Conservation (phyloP, 2,113 vertebrate species). For the Hymenochirus boettgeri region DNA sequence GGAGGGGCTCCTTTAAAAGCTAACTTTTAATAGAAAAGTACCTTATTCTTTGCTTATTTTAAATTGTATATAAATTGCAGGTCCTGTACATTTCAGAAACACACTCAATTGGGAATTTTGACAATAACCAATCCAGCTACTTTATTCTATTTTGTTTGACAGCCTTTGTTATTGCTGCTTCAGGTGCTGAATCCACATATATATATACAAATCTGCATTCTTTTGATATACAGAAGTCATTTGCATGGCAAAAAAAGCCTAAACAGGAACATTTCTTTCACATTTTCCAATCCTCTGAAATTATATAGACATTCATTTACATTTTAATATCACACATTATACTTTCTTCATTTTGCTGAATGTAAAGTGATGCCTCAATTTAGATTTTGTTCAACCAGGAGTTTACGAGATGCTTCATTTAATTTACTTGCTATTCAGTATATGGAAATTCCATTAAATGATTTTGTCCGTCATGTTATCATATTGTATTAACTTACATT, state of each 20-base stretch:
- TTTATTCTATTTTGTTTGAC: conserved; percentile 28
- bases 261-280: conserved; percentile 14
- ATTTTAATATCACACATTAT: conserved; percentile 20
- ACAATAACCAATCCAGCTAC: conserved; percentile 19
- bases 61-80: no score
- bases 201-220: conserved; percentile 20
- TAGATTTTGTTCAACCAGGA: not conserved
- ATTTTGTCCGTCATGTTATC: not conserved
- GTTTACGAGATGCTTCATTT: not conserved
- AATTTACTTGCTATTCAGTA: not conserved
- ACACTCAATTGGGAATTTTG: conserved; percentile 4
- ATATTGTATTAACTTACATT: not conserved
- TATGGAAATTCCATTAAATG: not conserved
- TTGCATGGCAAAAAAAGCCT: conserved; percentile 29
- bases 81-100: not conserved
- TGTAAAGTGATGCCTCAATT: conserved; percentile 3
- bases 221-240: conserved; percentile 35
- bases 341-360: conserved; percentile 2
- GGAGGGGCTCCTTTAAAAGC: no score
- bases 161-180: conserved; percentile 16
- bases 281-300: conserved; percentile 24
- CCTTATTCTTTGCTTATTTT: no score
- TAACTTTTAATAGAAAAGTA: no score
- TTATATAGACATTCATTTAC: conserved; percentile 31
- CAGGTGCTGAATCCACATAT: conserved; percentile 24